These are phyloP conservation scores for Pyxicephalus adspersus DNA, from an alignment of 2,113 vertebrate species.

Conservation along the genomic window DNA sequence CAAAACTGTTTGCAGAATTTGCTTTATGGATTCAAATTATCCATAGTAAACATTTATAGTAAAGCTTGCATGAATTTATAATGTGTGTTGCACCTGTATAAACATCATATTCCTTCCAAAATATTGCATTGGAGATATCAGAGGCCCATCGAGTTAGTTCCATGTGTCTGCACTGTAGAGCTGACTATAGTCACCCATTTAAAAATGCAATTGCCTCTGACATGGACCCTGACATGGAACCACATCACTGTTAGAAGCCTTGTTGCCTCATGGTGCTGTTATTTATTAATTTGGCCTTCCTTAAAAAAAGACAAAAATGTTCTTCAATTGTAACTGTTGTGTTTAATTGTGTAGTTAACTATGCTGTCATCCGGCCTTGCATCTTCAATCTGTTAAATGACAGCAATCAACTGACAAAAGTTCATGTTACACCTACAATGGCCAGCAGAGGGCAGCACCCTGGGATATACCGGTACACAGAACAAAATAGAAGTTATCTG, in stretches of 20 bases:
- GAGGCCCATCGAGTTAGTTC: not conserved
- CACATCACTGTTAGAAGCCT: not conserved
- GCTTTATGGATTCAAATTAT: no score
- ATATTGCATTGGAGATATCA: not conserved
- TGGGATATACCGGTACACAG: no score
- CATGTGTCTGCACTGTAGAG: not conserved
- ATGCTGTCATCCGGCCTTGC: not conserved
- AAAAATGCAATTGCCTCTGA: not conserved
- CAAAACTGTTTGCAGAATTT: no score
- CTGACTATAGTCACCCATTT: not conserved
- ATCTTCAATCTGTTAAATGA: conserved; percentile 24
- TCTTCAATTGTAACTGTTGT: conserved; percentile 9
- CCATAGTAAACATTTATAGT: no score
- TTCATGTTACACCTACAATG: not conserved
- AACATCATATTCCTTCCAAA: no score
- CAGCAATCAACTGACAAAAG: not conserved
- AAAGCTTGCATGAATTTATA: no score
- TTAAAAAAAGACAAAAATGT: conserved; percentile 4
- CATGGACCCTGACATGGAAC: not conserved
- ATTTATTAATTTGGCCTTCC: not conserved
- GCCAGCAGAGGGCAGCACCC: conserved; percentile 3
- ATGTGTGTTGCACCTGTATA: no score
- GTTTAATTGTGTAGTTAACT: conserved; percentile 29
- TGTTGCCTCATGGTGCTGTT: not conserved
- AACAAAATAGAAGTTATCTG: no score